Evolutionary conservation across 2,113 vertebrate species (phyloP).

Genomic region (Leptodactylus fuscus): DNA sequence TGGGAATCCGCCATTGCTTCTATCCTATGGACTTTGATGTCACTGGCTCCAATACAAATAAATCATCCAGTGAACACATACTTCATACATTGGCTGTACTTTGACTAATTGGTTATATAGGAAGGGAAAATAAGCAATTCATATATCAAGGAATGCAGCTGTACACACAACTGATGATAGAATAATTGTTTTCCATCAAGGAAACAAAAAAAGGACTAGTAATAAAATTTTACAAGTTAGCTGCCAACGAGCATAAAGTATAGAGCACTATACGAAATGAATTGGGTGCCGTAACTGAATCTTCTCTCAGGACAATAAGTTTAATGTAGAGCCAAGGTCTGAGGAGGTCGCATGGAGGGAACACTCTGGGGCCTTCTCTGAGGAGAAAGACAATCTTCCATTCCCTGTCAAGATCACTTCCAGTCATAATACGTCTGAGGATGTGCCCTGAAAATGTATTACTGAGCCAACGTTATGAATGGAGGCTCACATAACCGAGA

Average conservation of each 20-base stretch:
- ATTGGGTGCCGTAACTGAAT: conserved; percentile 81
- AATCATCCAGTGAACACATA: conserved; percentile 29
- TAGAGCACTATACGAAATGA: conserved; percentile 84
- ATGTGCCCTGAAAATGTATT: conserved; percentile 73
- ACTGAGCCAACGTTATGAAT: conserved; percentile 66
- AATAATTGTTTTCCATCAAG: conserved; percentile 75
- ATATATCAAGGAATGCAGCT: conserved; percentile 58
- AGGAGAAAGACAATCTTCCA: conserved; percentile 76
- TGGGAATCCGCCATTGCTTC: neutral
- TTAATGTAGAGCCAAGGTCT: conserved; percentile 80
- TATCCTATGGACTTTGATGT: neutral
- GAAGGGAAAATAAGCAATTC: conserved; percentile 62
- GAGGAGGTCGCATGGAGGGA: conserved; percentile 75
- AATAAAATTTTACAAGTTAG: conserved; percentile 86
- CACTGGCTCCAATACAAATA: conserved; percentile 36
- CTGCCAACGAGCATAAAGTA: conserved; percentile 79
- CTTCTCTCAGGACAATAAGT: conserved; percentile 84
- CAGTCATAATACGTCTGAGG: conserved; percentile 74
- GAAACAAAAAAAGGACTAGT: conserved; percentile 73
- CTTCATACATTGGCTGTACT: conserved; percentile 23
- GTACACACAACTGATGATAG: conserved; percentile 72
- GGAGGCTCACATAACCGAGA: conserved; percentile 67
- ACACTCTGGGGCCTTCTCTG: conserved; percentile 72
- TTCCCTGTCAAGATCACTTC: conserved; percentile 77
- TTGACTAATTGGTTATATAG: conserved; percentile 48